Percentiles rank a stretch among this genome's conserved stretches.
Conservation (phyloP, 2,113 vertebrate species). For the Sciurus niger region DNA sequence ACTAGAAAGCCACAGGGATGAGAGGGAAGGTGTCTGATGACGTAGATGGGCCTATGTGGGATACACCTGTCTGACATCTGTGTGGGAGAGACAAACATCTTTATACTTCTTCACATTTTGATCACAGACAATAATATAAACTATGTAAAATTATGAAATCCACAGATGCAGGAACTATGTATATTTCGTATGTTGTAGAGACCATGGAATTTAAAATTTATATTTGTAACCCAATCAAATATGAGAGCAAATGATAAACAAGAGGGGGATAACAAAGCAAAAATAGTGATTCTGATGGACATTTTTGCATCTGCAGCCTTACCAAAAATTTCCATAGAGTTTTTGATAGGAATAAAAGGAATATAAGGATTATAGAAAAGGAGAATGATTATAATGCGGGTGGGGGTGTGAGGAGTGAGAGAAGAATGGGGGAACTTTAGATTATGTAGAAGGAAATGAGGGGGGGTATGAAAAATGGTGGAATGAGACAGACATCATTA, state of each 20-base stretch:
- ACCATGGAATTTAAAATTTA: neutral
- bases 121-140: neutral
- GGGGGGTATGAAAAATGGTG: too few relatives aligned
- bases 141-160: neutral
- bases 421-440: too few relatives aligned
- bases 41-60: neutral
- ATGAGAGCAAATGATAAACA: neutral
- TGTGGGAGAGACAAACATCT: neutral
- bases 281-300: neutral
- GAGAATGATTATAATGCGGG: too few relatives aligned
- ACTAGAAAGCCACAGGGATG: neutral
- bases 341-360: constrained; percentile 44
- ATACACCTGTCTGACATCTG: neutral
- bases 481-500: too few relatives aligned
- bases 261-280: neutral
- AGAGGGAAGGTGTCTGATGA: neutral
- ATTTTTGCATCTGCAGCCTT: neutral
- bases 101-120: neutral
- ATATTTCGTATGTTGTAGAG: neutral
- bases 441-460: too few relatives aligned
- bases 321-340: neutral
- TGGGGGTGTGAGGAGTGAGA: too few relatives aligned
- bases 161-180: neutral
- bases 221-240: neutral
- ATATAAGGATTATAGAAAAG: neutral